Percentiles rank a stretch among this genome's conserved stretches.
These are phyloP conservation scores for Oreochromis spilurus DNA, from an alignment of 2,113 vertebrate genomes.

Conservation along the genomic window DNA sequence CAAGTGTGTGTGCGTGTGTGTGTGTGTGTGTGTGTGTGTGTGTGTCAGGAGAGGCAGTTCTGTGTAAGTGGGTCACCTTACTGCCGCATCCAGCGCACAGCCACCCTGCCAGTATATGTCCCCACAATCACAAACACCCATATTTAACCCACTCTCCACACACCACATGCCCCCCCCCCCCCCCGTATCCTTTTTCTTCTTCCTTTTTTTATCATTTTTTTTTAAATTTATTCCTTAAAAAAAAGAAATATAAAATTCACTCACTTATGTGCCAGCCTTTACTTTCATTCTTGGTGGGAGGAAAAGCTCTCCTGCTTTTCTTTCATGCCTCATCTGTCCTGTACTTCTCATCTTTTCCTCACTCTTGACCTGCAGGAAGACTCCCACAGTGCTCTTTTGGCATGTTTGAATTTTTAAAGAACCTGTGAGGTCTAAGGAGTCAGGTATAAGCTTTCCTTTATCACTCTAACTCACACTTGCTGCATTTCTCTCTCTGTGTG, in stretches of 20 bases:
- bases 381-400: constrained; percentile 57
- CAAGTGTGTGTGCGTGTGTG: constrained; percentile 6
- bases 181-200: background rate
- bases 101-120: constrained; percentile 46
- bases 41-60: constrained; percentile 10
- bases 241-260: constrained; percentile 7
- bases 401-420: constrained; percentile 57
- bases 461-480: background rate
- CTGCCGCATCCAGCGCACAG: constrained; percentile 56
- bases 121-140: constrained; percentile 22
- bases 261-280: background rate
- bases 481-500: background rate
- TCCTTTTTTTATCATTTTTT: background rate
- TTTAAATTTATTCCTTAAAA: background rate
- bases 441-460: constrained; percentile 3
- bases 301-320: background rate
- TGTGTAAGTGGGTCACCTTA: constrained; percentile 74
- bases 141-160: constrained; percentile 18
- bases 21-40: background rate
- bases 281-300: background rate
- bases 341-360: constrained; percentile 19
- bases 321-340: background rate
- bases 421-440: constrained; percentile 28
- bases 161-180: background rate
- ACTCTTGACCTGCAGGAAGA: constrained; percentile 44